Evolutionary conservation across 2,797 vertebrate species (phyloP).

Genomic region (Onychomys arenicola): DNA sequence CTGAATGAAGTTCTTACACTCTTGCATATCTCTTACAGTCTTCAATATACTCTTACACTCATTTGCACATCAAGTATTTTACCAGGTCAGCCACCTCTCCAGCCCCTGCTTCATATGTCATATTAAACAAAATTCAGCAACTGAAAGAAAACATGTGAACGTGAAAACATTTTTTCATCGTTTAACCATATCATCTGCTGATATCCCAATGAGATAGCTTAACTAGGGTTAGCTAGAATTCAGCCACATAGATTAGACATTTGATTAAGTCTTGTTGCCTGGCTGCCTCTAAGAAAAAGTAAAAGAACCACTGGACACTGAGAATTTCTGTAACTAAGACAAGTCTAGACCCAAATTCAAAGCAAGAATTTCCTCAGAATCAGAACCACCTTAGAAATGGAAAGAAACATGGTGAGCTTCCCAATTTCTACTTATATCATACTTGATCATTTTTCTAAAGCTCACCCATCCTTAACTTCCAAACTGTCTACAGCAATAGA

Average conservation of each 20-base stretch:
- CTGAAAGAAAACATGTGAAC: conserved; percentile 19
- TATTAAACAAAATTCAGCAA: conserved; percentile 1
- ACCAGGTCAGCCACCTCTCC: background rate
- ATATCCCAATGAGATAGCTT: background rate
- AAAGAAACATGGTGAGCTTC: conserved; percentile 11
- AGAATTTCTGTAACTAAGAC: background rate
- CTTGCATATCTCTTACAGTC: no score
- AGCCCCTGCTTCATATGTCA: background rate
- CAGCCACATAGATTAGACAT: background rate
- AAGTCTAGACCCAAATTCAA: background rate
- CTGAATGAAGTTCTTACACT: background rate
- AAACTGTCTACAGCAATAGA: conserved; percentile 10
- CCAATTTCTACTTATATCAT: background rate
- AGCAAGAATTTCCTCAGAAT: background rate
- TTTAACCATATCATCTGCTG: background rate
- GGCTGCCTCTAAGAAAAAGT: background rate
- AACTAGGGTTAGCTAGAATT: background rate
- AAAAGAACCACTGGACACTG: background rate
- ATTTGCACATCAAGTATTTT: background rate
- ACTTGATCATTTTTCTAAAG: background rate
- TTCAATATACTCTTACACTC: no score
- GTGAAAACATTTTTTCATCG: background rate
- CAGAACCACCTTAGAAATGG: conserved; percentile 27
- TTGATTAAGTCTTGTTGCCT: background rate
- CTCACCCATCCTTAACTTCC: conserved; percentile 30